A percentile compares a stretch with the other conserved stretches of the same genome.
phyloP scores from a whole-genome alignment of 1,140 invertebrate species.

The Caerostris darwini region DNA sequence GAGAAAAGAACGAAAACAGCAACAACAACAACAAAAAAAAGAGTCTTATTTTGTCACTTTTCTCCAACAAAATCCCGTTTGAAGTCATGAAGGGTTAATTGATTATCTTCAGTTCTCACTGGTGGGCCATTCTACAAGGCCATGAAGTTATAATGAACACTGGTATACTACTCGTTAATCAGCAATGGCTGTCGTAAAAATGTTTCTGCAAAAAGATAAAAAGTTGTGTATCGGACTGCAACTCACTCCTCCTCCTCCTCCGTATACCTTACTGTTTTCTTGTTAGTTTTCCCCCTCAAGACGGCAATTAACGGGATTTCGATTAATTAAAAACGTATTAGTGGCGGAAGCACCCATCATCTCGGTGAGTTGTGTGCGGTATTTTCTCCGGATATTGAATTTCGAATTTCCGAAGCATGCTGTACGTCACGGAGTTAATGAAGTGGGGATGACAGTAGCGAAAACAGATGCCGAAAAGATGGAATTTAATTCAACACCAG shows the following conservation, averaged over 20 bases:
- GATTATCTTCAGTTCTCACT: constrained; percentile 36
- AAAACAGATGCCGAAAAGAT: neutral
- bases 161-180: constrained; percentile 34
- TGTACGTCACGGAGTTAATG: neutral
- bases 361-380: constrained; percentile 14
- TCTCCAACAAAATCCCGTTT: neutral
- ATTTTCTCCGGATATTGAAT: neutral
- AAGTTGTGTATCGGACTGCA: constrained; percentile 16
- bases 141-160: constrained; percentile 42
- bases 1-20: neutral
- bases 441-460: neutral
- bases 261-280: neutral
- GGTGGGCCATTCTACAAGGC: neutral
- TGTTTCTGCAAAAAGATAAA: constrained; percentile 22
- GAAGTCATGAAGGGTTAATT: neutral
- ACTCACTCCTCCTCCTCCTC: too few relatives aligned
- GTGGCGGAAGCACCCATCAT: neutral
- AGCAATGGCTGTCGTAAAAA: neutral
- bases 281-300: constrained; percentile 25
- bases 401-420: neutral
- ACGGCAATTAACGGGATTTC: constrained; percentile 47
- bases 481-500: constrained; percentile 25
- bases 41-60: neutral
- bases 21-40: too few relatives aligned
- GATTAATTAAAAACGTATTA: constrained; percentile 58